These are phyloP conservation scores for Dasyurus viverrinus DNA, from an alignment of 2,113 vertebrate genomes.

Conservation along the genomic window DNA sequence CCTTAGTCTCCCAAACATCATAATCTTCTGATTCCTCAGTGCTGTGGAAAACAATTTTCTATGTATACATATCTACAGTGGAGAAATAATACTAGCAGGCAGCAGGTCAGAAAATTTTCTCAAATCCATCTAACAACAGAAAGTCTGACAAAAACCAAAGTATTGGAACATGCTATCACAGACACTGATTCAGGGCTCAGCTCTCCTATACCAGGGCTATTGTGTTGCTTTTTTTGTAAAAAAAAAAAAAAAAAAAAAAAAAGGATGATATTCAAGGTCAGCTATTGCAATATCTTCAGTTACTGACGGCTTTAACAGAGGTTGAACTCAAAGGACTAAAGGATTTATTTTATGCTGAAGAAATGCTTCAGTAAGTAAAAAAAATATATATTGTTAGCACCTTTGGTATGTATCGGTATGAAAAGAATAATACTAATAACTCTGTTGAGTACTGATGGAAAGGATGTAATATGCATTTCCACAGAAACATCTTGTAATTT, in stretches of 20 bases:
- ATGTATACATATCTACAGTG: conserved; percentile 43
- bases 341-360: conserved; percentile 53
- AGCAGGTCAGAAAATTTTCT: conserved; percentile 59
- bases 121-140: conserved; percentile 43
- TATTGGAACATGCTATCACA: conserved; percentile 22
- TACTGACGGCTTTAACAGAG: conserved; percentile 53
- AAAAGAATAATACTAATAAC: conserved; percentile 71
- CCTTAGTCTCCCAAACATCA: conserved; percentile 33
- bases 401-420: conserved; percentile 23
- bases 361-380: conserved; percentile 46
- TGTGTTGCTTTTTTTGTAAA: conserved; percentile 44
- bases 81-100: conserved; percentile 59
- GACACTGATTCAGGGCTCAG: conserved; percentile 31
- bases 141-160: conserved; percentile 58
- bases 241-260: no score
- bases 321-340: conserved; percentile 35
- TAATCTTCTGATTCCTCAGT: conserved; percentile 38
- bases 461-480: conserved; percentile 68
- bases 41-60: conserved; percentile 61
- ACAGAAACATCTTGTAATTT: conserved; percentile 73
- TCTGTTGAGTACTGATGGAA: conserved; percentile 52
- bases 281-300: conserved; percentile 53
- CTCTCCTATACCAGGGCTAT: not conserved
- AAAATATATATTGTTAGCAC: conserved; percentile 36
- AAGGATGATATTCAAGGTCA: conserved; percentile 58